These are phyloP conservation scores for Lipotes vexillifer DNA, from an alignment of 2,113 vertebrate species.

Conservation along the genomic window DNA sequence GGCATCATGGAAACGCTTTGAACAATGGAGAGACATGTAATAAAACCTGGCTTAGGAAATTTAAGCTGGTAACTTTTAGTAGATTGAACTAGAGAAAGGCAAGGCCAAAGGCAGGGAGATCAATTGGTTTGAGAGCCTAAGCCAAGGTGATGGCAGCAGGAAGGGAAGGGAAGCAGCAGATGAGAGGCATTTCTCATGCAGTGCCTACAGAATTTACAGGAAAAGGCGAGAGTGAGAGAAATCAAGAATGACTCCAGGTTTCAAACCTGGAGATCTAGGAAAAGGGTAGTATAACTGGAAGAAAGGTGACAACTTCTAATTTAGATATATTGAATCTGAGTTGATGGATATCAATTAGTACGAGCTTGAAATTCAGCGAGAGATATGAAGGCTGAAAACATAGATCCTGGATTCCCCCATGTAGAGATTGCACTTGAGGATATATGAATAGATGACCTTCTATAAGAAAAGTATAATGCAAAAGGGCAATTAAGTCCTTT, in stretches of 20 bases:
- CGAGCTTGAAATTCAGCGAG: neutral
- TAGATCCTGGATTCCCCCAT: neutral
- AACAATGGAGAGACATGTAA: neutral
- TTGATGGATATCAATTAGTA: neutral
- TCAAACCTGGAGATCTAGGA: neutral
- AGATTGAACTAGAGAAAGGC: neutral
- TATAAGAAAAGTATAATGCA: neutral
- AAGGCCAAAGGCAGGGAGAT: neutral
- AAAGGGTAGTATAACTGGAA: neutral
- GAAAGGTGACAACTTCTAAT: neutral
- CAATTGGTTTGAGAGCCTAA: neutral
- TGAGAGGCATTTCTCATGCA: neutral
- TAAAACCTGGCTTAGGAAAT: neutral
- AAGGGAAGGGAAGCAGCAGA: neutral
- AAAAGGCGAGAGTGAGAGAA: neutral
- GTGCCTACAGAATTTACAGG: neutral
- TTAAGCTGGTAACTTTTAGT: neutral
- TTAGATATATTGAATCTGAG: neutral
- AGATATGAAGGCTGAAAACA: neutral
- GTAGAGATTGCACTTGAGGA: neutral
- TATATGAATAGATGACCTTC: neutral
- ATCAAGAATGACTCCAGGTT: neutral
- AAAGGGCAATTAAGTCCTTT: neutral
- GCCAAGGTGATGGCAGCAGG: neutral
- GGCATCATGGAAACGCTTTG: neutral